phyloP scores from a whole-genome alignment of 2,113 vertebrate species.

The Halcyon senegalensis region DNA sequence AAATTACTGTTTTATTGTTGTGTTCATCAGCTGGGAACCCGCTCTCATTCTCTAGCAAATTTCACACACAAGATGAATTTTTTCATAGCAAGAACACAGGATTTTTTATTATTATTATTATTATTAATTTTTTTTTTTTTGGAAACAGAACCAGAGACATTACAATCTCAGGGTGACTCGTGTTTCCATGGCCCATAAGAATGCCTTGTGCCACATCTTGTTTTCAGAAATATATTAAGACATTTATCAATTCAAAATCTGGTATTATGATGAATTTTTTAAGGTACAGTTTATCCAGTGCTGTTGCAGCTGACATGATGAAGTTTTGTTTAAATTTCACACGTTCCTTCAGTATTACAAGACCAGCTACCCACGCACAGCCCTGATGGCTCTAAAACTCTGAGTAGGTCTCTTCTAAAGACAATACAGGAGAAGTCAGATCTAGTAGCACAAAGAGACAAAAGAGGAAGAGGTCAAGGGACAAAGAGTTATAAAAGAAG shows the following conservation, averaged over 20 bases:
- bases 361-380: background rate
- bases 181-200: background rate
- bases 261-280: background rate
- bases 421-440: background rate
- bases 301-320: background rate
- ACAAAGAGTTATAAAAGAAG: background rate
- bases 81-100: background rate
- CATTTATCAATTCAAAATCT: background rate
- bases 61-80: background rate
- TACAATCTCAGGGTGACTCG: background rate
- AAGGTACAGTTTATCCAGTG: background rate
- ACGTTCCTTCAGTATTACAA: background rate
- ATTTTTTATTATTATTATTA: no score
- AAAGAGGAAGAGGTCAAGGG: background rate
- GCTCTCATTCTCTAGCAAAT: background rate
- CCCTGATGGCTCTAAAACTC: background rate
- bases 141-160: background rate
- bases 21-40: background rate
- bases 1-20: conserved; percentile 10
- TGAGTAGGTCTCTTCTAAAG: background rate
- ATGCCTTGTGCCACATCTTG: background rate
- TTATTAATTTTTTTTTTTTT: background rate
- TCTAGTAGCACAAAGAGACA: background rate
- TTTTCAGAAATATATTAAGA: background rate
- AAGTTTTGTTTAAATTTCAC: background rate